These are phyloP conservation scores for Brachyalestes nurse DNA, from an alignment of 2,797 vertebrate genomes.

Conservation along the genomic window DNA sequence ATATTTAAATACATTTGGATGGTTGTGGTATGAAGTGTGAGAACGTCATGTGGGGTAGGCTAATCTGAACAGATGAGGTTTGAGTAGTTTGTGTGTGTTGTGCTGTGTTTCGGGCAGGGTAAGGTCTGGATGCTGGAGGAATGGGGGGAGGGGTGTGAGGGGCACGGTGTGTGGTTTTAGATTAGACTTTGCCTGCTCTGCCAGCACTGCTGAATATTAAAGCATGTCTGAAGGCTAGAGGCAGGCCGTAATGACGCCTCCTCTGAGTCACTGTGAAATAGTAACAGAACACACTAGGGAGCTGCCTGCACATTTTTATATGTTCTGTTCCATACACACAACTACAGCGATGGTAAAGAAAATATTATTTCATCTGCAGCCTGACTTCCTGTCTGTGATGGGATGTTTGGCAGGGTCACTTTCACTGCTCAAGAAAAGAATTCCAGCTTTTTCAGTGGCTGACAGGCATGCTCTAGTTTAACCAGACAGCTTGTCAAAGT, in stretches of 20 bases:
- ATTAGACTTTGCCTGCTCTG: slow-evolving; percentile 3
- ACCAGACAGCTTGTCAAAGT: background rate
- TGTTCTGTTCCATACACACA: background rate
- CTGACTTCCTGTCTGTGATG: background rate
- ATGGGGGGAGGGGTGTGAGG: background rate
- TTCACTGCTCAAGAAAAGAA: background rate
- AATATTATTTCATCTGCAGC: slow-evolving; percentile 1
- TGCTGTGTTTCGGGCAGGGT: background rate
- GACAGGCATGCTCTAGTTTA: slow-evolving; percentile 20
- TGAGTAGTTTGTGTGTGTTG: background rate
- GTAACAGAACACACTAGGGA: slow-evolving; percentile 22
- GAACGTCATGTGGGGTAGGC: no score
- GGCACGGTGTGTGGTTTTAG: background rate
- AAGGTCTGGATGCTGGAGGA: background rate
- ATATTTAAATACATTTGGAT: no score
- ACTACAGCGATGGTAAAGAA: background rate
- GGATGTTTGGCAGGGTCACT: background rate
- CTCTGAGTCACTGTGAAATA: slow-evolving; percentile 19
- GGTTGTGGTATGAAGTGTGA: no score
- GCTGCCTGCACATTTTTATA: slow-evolving; percentile 47
- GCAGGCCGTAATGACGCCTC: slow-evolving; percentile 1
- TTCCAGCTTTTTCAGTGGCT: background rate
- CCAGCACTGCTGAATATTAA: slow-evolving; percentile 22
- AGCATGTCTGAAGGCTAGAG: slow-evolving; percentile 25
- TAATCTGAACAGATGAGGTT: no score